Evolutionary conservation across 2,113 vertebrate genomes (phyloP).

Genomic region (Ictalurus furcatus): DNA sequence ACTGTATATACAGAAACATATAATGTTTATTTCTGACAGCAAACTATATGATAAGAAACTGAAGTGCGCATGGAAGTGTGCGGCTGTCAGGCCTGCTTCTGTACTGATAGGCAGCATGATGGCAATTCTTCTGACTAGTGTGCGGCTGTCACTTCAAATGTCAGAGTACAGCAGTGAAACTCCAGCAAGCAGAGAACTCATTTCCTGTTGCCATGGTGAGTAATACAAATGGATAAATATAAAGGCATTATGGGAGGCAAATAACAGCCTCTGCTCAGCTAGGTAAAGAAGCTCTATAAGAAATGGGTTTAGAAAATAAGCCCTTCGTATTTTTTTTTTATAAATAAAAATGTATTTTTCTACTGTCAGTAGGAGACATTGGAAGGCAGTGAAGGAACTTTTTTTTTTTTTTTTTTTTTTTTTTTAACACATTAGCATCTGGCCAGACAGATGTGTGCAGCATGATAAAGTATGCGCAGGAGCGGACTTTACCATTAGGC

Average conservation of each 20-base stretch:
- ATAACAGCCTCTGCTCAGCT: slow-evolving; percentile 3
- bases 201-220: slow-evolving; percentile 46
- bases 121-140: slow-evolving; percentile 22
- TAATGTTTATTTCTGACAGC: neutral
- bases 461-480: neutral
- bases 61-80: neutral
- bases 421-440: neutral
- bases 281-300: neutral
- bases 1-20: neutral
- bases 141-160: slow-evolving; percentile 24
- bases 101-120: neutral
- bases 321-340: neutral
- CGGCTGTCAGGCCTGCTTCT: neutral
- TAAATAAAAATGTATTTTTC: neutral
- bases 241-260: slow-evolving; percentile 34
- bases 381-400: neutral
- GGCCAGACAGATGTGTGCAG: neutral
- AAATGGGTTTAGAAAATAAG: neutral
- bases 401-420: neutral
- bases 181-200: slow-evolving; percentile 39
- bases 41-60: neutral
- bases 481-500: too few species aligned
- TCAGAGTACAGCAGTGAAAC: slow-evolving; percentile 34
- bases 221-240: slow-evolving; percentile 43
- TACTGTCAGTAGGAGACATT: neutral